A percentile compares a stretch with the other conserved stretches of the same genome.
phyloP scores from a whole-genome alignment of 2,113 vertebrate genomes.

The Bufo bufo region DNA sequence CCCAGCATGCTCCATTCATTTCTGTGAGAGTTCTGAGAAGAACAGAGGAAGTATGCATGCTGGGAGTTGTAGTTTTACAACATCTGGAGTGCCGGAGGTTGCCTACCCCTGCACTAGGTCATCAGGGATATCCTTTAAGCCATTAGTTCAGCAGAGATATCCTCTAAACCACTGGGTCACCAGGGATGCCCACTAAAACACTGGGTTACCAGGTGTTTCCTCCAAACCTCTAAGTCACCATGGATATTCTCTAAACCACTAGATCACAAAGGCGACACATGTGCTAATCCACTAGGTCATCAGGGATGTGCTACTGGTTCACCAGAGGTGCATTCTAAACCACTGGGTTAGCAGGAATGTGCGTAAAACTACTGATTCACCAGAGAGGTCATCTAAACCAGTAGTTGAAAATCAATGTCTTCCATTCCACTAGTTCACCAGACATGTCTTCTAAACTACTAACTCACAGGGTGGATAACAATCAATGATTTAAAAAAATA shows the following conservation, averaged over 20 bases:
- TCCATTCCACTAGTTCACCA: background rate
- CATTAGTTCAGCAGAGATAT: background rate
- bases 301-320: background rate
- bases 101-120: background rate
- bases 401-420: background rate
- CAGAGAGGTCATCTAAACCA: background rate
- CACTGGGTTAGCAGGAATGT: background rate
- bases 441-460: background rate
- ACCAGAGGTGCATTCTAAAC: background rate
- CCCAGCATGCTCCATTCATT: no score
- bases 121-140: background rate
- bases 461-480: no score
- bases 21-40: no score
- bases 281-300: background rate
- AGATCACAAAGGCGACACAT: background rate
- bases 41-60: no score
- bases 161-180: background rate
- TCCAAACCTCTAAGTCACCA: background rate
- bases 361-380: background rate
- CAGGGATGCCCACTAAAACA: background rate
- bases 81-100: no score
- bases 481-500: no score
- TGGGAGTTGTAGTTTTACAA: no score
- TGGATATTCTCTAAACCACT: background rate
- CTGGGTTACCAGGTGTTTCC: background rate